Conservation (phyloP, 37 sponge, comb jelly and placozoan species). For the Bolinopsis microptera region DNA sequence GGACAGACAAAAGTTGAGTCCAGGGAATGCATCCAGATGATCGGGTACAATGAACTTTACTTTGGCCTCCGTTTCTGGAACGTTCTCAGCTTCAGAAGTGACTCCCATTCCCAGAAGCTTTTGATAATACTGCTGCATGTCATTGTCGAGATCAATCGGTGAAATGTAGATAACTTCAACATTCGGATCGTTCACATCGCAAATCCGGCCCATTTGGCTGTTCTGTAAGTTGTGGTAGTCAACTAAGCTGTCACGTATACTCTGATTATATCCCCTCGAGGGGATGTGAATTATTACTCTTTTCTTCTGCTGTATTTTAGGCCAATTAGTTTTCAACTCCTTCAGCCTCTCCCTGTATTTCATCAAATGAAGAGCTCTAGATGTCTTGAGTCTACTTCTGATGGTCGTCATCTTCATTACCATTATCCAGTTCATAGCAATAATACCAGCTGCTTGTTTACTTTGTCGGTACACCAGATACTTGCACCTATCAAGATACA, state of each 20-base stretch:
- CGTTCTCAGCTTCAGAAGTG: not conserved
- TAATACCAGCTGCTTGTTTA: constrained; percentile 85
- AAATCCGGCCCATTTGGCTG: constrained; percentile 81
- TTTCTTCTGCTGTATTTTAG: constrained; percentile 35
- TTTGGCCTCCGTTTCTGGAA: not conserved
- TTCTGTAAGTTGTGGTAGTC: constrained; percentile 70
- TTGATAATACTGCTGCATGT: constrained; percentile 76
- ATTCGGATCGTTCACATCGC: constrained; percentile 77
- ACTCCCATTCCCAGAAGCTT: constrained; percentile 74
- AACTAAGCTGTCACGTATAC: constrained; percentile 68
- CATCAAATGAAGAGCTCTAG: constrained; percentile 65
- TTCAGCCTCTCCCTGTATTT: constrained; percentile 43
- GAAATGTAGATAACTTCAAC: constrained; percentile 89
- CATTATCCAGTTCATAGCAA: constrained; percentile 83
- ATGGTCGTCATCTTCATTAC: constrained; percentile 68
- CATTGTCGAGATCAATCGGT: constrained; percentile 73
- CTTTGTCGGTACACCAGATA: constrained; percentile 73
- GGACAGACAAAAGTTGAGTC: constrained; percentile 79
- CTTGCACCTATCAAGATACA: constrained; percentile 69
- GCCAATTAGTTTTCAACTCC: constrained; percentile 72
- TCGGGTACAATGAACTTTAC: constrained; percentile 83
- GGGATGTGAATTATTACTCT: constrained; percentile 86
- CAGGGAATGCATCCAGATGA: constrained; percentile 67
- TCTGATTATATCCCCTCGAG: constrained; percentile 73
- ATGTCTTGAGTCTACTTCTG: constrained; percentile 68